phyloP scores from a whole-genome alignment of 2,888 invertebrate species.

The Apotomis capreana region DNA sequence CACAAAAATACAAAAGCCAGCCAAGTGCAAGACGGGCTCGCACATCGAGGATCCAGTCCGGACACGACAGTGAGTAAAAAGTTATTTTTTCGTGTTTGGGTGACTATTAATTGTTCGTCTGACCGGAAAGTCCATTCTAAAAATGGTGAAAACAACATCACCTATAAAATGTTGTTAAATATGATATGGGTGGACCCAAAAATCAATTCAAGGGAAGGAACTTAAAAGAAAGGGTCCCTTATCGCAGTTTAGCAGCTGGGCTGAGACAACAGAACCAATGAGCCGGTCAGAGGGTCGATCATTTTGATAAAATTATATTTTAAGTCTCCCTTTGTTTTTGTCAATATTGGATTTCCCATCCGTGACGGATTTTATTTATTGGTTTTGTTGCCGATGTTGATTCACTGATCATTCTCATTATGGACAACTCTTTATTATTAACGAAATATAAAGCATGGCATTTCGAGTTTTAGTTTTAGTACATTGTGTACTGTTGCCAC shows the following conservation, averaged over 20 bases:
- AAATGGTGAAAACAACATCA: constrained; percentile 46
- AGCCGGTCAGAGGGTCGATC: constrained; percentile 44
- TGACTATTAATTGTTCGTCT: no score
- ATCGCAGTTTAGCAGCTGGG: constrained; percentile 70
- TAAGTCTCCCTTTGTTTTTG: constrained; percentile 40
- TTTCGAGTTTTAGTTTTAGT: no score
- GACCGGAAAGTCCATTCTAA: neutral
- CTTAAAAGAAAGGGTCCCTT: constrained; percentile 73
- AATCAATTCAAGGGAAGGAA: constrained; percentile 73
- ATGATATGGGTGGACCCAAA: constrained; percentile 67
- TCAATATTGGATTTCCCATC: constrained; percentile 13
- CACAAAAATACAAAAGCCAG: no score
- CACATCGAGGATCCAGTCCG: no score
- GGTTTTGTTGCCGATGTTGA: neutral
- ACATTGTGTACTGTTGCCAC: no score
- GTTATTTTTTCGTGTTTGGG: no score
- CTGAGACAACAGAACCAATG: constrained; percentile 62
- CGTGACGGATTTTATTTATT: neutral
- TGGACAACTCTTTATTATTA: neutral
- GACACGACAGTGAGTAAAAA: no score
- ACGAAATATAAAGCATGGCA: no score
- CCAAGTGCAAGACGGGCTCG: no score
- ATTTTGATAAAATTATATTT: constrained; percentile 45
- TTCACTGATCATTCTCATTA: neutral
- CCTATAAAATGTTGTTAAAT: constrained; percentile 67